Evolutionary conservation across 2,797 vertebrate species (phyloP).

Genomic region (Tolypeutes matacus): DNA sequence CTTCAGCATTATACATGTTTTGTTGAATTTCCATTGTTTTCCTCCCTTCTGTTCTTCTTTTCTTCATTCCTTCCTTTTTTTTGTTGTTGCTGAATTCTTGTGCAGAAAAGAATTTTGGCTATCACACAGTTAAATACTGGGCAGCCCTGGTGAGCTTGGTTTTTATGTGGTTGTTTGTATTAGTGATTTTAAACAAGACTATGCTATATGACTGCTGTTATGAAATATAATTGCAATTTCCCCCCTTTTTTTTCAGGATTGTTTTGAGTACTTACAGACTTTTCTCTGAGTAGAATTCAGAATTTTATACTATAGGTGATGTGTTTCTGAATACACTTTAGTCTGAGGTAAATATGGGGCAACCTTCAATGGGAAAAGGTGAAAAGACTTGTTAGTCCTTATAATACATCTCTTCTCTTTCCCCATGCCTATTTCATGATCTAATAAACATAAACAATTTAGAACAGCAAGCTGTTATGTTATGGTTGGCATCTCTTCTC

Average conservation of each 20-base stretch:
- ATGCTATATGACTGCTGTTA: neutral
- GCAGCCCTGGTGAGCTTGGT: neutral
- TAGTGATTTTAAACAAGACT: neutral
- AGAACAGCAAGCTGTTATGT: neutral
- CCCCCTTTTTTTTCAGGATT: neutral
- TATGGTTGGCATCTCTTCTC: neutral
- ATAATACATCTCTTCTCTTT: neutral
- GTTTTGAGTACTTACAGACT: constrained; percentile 11
- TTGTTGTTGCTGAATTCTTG: neutral
- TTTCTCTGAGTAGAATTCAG: neutral
- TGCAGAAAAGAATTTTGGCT: constrained; percentile 5
- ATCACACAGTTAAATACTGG: neutral
- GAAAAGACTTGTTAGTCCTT: neutral
- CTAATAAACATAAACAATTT: neutral
- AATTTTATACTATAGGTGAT: neutral
- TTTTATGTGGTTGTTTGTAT: neutral
- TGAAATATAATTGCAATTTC: neutral
- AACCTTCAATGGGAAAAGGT: neutral
- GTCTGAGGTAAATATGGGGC: neutral
- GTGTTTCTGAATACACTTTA: neutral
- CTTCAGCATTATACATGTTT: neutral
- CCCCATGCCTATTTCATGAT: neutral
- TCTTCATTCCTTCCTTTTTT: neutral
- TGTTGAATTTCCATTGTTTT: neutral
- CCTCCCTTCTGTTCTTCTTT: neutral